Percentiles rank a stretch among this genome's conserved stretches.
Conservation (phyloP, 2,113 vertebrate genomes). For the Ptilorrhoa leucosticta region DNA sequence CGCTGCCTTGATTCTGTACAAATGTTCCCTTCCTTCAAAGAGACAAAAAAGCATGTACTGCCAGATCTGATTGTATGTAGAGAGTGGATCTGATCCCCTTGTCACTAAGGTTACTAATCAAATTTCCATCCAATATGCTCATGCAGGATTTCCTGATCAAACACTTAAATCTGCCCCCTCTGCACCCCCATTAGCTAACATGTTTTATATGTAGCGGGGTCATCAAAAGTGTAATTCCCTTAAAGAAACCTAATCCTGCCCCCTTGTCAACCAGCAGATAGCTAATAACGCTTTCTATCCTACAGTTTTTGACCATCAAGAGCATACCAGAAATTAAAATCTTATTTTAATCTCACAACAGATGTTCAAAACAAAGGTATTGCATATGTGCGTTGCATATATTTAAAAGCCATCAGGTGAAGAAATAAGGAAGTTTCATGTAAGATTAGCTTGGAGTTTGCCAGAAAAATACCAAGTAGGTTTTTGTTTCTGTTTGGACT, state of each 20-base stretch:
- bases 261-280: conserved; percentile 77
- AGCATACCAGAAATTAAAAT: conserved; percentile 64
- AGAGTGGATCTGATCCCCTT: conserved; percentile 82
- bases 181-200: conserved; percentile 89
- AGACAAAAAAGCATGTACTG: conserved; percentile 80
- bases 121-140: conserved; percentile 89
- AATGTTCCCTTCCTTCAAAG: conserved; percentile 82
- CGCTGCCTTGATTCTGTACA: conserved; percentile 77
- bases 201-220: conserved; percentile 90
- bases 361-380: conserved; percentile 62
- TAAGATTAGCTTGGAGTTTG: neutral
- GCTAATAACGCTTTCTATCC: conserved; percentile 66
- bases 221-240: conserved; percentile 88
- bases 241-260: conserved; percentile 89
- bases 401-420: conserved; percentile 37
- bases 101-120: conserved; percentile 94
- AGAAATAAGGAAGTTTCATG: conserved; percentile 24
- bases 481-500: neutral
- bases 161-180: conserved; percentile 81
- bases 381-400: neutral
- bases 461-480: neutral
- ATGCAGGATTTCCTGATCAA: conserved; percentile 91
- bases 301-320: conserved; percentile 67
- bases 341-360: conserved; percentile 62
- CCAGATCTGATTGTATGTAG: conserved; percentile 86